Evolutionary conservation across 2,888 invertebrate genomes (phyloP), one percentile per base, ranked within the genome.

Genomic region (Notodonta ziczac): DNA sequence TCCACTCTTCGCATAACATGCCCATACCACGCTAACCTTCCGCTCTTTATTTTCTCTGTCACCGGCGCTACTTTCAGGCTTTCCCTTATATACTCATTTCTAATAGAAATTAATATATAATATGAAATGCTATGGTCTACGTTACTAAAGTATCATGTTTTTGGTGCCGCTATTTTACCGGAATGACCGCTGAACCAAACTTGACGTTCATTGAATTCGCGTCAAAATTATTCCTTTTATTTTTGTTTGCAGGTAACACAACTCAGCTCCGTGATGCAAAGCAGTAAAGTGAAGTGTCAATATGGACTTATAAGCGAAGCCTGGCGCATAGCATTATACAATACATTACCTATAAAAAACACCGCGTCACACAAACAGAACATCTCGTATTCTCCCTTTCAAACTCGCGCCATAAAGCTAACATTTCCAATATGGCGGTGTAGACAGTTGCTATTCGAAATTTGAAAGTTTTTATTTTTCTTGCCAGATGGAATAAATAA

Each of bases 271-370:
- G 76, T 76, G 83, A 82, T 80, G 79, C 78, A 78, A 86, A 85
- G 80, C 86, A 83, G 81, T 86, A 83, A 90, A 91, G 91, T 93
- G 92, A 91, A 88, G 91, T 92, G 92, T 90, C 87, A 83, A 82
- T 88, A 89, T 81, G 89, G 91, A 91, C 91, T 91, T 86, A 80
- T 87, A 86, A 88, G 85, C 85, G 80, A 89, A 88, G 88, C 87
- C 86, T 80, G 85, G 86, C 84, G 85, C 84, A 81, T 84, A 85
- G 75, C 82, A 81, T 83, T 24, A 86, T 77, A 84, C 77, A 74
- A 82, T 79, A 82, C 76, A 84, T 74, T 78, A 76, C 74, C 73
- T 69, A 78, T 71, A 76, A 66, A 24, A 73, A 62, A 69, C 67
- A 73, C 69, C 65, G 71, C 68, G 71, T 70, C 63, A 69, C 72